Conservation (phyloP, 2,888 invertebrate species). For the Phasia obesa region DNA sequence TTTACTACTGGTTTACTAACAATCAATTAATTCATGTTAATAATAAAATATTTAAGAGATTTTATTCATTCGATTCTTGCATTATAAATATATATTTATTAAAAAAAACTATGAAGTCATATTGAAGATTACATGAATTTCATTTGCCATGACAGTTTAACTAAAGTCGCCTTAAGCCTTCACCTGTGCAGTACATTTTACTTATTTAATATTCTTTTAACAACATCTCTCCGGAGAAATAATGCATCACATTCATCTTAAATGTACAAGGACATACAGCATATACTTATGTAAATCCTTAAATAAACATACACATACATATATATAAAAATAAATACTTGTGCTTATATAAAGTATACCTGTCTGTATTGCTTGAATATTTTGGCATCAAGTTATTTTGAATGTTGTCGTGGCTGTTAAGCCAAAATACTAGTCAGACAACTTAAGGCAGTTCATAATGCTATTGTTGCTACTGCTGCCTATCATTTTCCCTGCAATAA, state of each 20-base stretch:
- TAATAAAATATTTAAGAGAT: background rate
- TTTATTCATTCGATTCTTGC: background rate
- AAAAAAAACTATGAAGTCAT: background rate
- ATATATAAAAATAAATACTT: slow-evolving; percentile 37
- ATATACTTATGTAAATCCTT: background rate
- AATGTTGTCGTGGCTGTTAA: slow-evolving; percentile 31
- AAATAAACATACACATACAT: background rate
- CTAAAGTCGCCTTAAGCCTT: slow-evolving; percentile 24
- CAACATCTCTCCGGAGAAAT: slow-evolving; percentile 44
- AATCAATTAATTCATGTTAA: background rate
- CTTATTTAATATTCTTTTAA: slow-evolving; percentile 60
- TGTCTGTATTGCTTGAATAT: slow-evolving; percentile 47
- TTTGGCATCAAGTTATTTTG: slow-evolving; percentile 39
- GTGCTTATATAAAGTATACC: slow-evolving; percentile 39
- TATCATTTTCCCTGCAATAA: slow-evolving; percentile 29
- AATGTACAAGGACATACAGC: slow-evolving; percentile 30
- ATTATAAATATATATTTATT: background rate
- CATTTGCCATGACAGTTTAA: slow-evolving; percentile 41
- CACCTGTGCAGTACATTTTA: slow-evolving; percentile 28
- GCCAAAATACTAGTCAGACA: slow-evolving; percentile 60
- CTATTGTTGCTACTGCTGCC: background rate
- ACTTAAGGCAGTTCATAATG: slow-evolving; percentile 53
- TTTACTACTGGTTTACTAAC: background rate
- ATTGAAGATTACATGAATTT: slow-evolving; percentile 1
- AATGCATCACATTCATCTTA: slow-evolving; percentile 48